Evolutionary conservation across 2,888 invertebrate genomes (phyloP).

Genomic region (Stomorhina lunata): DNA sequence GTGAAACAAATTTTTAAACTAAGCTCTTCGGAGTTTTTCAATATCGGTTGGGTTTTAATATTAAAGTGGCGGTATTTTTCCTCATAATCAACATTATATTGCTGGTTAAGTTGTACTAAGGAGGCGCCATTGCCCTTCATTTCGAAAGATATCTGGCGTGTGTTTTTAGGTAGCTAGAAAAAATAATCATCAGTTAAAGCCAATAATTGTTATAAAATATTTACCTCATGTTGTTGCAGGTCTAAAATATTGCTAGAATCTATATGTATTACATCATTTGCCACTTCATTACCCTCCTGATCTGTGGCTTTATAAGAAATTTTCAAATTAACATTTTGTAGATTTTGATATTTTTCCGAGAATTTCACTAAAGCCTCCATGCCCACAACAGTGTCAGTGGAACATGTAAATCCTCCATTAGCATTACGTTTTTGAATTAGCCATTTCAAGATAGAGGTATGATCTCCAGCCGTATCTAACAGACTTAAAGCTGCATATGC

Average conservation of each 20-base stretch:
- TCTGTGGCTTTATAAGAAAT: slow-evolving; percentile 19
- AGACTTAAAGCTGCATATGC: slow-evolving; percentile 89
- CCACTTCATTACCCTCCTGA: not conserved
- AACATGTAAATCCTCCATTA: slow-evolving; percentile 86
- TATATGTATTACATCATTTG: slow-evolving; percentile 76
- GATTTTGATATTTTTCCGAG: slow-evolving; percentile 81
- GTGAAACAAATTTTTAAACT: not conserved
- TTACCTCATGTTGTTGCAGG: slow-evolving; percentile 87
- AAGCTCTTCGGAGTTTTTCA: not conserved
- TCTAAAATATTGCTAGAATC: slow-evolving; percentile 88
- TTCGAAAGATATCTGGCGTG: slow-evolving; percentile 84
- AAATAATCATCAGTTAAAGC: not conserved
- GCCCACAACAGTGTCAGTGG: slow-evolving; percentile 87
- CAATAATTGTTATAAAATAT: slow-evolving; percentile 39
- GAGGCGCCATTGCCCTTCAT: slow-evolving; percentile 89
- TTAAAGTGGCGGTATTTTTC: slow-evolving; percentile 85
- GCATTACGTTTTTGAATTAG: slow-evolving; percentile 84
- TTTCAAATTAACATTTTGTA: slow-evolving; percentile 14
- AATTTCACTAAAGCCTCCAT: slow-evolving; percentile 84
- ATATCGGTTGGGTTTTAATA: not conserved
- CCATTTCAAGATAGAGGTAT: slow-evolving; percentile 84
- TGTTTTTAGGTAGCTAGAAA: slow-evolving; percentile 68
- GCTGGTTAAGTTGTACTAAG: slow-evolving; percentile 86
- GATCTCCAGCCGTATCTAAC: slow-evolving; percentile 71
- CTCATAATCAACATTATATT: slow-evolving; percentile 89